phyloP scores from a whole-genome alignment of 2,888 invertebrate species.

The Frankliniella fusca region DNA sequence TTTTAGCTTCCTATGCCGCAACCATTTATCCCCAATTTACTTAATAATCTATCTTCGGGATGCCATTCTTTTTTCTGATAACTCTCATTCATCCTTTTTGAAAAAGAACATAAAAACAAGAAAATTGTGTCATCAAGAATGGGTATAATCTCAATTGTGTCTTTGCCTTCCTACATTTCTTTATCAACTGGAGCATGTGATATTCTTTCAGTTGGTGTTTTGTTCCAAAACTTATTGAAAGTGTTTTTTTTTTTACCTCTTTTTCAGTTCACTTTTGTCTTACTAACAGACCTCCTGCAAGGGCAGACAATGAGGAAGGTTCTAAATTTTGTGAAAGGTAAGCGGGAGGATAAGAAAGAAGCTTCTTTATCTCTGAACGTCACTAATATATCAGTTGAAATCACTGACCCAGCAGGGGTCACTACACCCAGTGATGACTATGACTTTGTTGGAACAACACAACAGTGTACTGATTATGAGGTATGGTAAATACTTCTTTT shows the following conservation, averaged over 20 bases:
- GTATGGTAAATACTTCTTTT: neutral
- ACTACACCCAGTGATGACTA: slow-evolving; percentile 41
- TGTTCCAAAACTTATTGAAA: neutral
- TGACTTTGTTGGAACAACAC: slow-evolving; percentile 37
- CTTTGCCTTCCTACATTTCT: neutral
- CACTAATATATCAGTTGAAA: slow-evolving; percentile 40
- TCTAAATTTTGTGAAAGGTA: slow-evolving; percentile 44
- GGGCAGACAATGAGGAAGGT: slow-evolving; percentile 42
- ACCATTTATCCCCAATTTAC: neutral
- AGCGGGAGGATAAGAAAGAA: slow-evolving; percentile 42
- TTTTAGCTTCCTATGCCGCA: neutral
- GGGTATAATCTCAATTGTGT: neutral
- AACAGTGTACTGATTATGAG: slow-evolving; percentile 17
- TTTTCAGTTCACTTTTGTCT: neutral
- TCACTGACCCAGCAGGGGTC: slow-evolving; percentile 40
- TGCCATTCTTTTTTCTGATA: neutral
- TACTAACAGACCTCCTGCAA: neutral
- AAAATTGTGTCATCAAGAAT: too few relatives aligned
- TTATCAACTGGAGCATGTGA: neutral
- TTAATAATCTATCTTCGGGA: neutral
- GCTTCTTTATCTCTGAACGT: slow-evolving; percentile 34
- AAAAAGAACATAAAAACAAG: neutral
- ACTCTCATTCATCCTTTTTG: neutral
- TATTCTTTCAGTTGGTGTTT: neutral
- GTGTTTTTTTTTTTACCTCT: neutral